Evolutionary conservation across 2,113 vertebrate species (phyloP).

Genomic region (Geococcyx californianus): DNA sequence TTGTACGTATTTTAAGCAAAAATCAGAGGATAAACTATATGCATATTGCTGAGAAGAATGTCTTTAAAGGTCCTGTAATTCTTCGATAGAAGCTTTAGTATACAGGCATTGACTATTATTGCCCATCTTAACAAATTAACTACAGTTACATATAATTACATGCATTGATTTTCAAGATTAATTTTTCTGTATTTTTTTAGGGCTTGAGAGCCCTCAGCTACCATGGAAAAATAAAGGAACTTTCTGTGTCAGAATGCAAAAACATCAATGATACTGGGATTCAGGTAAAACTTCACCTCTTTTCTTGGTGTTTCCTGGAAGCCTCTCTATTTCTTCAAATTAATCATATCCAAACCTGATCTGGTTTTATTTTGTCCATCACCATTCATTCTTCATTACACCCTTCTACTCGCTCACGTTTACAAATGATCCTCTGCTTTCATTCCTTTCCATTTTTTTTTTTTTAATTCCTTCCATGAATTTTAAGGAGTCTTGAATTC

Average conservation of each 20-base stretch:
- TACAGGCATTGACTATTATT: background rate
- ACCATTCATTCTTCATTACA: background rate
- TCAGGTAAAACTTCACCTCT: conserved; percentile 72
- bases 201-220: conserved; percentile 70
- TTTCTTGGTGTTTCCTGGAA: background rate
- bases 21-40: background rate
- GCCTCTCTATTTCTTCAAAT: background rate
- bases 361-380: background rate
- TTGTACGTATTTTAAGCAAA: background rate
- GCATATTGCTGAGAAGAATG: background rate
- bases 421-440: background rate
- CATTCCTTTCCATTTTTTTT: background rate
- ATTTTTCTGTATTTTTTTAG: conserved; percentile 68
- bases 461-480: background rate
- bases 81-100: background rate
- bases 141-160: background rate
- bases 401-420: background rate
- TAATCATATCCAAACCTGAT: background rate
- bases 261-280: conserved; percentile 79
- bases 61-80: background rate
- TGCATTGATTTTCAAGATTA: background rate
- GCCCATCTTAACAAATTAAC: background rate
- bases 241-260: conserved; percentile 76
- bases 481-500: background rate
- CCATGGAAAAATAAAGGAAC: conserved; percentile 70